A percentile compares a stretch with the other conserved stretches of the same genome.
Evolutionary conservation across 2,888 invertebrate genomes (phyloP).

Genomic region (Spialia ferax): DNA sequence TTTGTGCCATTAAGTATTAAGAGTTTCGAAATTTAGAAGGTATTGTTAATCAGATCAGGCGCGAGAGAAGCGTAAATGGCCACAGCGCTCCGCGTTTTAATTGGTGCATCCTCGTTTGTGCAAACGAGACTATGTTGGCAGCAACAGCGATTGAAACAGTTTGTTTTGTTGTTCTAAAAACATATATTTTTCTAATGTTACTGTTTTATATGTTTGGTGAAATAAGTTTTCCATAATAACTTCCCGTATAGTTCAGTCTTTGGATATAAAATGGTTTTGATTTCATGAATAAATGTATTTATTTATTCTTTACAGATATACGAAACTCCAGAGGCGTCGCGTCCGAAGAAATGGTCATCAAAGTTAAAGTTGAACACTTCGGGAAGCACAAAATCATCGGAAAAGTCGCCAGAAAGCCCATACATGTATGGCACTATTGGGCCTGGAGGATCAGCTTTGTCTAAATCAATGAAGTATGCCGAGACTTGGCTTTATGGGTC

Average conservation of each 20-base stretch:
- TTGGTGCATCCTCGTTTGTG: slow-evolving; percentile 49
- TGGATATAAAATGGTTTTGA: background rate
- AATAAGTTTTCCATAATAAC: background rate
- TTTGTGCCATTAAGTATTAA: slow-evolving; percentile 36
- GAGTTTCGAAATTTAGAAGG: slow-evolving; percentile 52
- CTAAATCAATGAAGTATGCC: slow-evolving; percentile 94
- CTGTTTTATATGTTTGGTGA: background rate
- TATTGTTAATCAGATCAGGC: slow-evolving; percentile 49
- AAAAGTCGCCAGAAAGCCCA: slow-evolving; percentile 79
- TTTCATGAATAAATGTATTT: background rate
- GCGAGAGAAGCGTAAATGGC: slow-evolving; percentile 50
- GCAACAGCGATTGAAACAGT: slow-evolving; percentile 3
- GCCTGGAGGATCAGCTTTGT: slow-evolving; percentile 90
- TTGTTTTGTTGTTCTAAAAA: background rate
- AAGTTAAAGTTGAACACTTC: slow-evolving; percentile 88
- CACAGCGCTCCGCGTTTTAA: slow-evolving; percentile 49
- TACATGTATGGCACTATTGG: slow-evolving; percentile 84
- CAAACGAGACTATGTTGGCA: slow-evolving; percentile 42
- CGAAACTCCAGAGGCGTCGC: slow-evolving; percentile 82
- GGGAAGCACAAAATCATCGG: slow-evolving; percentile 77
- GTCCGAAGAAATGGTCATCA: slow-evolving; percentile 91
- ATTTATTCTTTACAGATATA: slow-evolving; percentile 69
- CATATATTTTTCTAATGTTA: background rate
- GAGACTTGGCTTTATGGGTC: slow-evolving; percentile 95
- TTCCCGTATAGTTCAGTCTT: background rate